Evolutionary conservation across 1,140 invertebrate genomes (phyloP), one percentile per base, ranked within the genome.

Genomic region (Magallana gigas): DNA sequence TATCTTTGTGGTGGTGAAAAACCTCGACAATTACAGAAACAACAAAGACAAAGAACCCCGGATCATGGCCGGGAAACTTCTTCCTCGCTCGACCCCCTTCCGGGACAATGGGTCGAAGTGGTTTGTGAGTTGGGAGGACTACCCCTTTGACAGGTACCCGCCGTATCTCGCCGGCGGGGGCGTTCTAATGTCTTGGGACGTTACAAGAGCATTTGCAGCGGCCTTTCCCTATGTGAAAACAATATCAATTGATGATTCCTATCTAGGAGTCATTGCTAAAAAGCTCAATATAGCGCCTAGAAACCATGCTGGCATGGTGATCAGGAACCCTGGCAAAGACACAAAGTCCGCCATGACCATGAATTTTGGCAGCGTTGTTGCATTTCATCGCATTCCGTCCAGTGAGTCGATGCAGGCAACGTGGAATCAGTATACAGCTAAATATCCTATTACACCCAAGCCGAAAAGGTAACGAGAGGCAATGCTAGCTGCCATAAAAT

Each of bases 1-100:
- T 62, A 83, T 90, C 7, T 85, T 91, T 29, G 91, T 92, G 0
- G 91, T 92, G 29, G 87, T 87, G 1, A 71, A 85, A 57, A 57
- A 87, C 12, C 18, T 89, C 1, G 11, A 57, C n/a, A 58, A 57
- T 6, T 88, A 14, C 7, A 9, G 18, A 56, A 23, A 56, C 7
- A 62, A 12, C 48, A 84, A 80, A 23, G 81, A 83, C 56, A 36
- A 81, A 16, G 76, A 83, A 23, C 29, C 48, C n/a, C 57, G 29
- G 9, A 12, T 85, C 3, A 82, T 88, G 29, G 16, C 18, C 48
- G 87, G 87, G 48, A 85, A 59, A 11, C 59, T 85, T n/a, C 48
- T 85, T 0, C 18, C 36, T n/a, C 14, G 29, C 5, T 88, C 87
- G n/a, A 57, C 59, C 8, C 87, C 87, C 0, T 85, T 62, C n/a